Evolutionary conservation across 2,888 invertebrate genomes (phyloP).

Genomic region (Resseliella maxima): DNA sequence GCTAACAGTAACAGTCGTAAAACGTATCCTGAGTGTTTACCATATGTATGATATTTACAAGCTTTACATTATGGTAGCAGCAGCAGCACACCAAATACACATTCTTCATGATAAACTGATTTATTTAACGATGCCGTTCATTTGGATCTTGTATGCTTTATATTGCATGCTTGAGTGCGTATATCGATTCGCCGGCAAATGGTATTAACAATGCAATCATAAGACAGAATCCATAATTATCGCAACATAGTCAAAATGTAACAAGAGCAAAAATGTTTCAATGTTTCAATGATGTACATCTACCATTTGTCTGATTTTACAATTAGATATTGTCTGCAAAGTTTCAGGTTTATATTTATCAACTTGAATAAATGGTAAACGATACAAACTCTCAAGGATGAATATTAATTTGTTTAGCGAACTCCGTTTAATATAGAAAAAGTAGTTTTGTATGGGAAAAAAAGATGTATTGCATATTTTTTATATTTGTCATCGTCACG

Average conservation of each 20-base stretch:
- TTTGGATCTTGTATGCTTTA: background rate
- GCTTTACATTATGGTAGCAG: background rate
- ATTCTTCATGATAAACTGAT: constrained; percentile 13
- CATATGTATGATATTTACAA: background rate
- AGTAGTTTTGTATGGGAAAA: too few species aligned
- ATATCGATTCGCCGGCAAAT: background rate
- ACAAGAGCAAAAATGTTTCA: background rate
- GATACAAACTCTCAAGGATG: too few species aligned
- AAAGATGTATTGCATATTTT: too few species aligned
- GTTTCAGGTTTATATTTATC: background rate
- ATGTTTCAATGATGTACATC: background rate
- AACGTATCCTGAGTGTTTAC: background rate
- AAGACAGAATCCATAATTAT: background rate
- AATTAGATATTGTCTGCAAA: background rate
- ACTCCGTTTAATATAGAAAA: too few species aligned
- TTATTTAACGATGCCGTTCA: constrained; percentile 27
- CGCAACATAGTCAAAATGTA: background rate
- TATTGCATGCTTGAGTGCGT: background rate
- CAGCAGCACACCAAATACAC: background rate
- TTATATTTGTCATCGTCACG: too few species aligned
- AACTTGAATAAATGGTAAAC: background rate
- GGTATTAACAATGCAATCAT: background rate
- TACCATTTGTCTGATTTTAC: background rate
- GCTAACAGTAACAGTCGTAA: background rate
- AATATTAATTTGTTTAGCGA: too few species aligned